Evolutionary conservation across 30 jellyfish, hydroid and myxozoan genomes (phyloP), one percentile per base, ranked within the genome.

Genomic region (Aurelia sp.): DNA sequence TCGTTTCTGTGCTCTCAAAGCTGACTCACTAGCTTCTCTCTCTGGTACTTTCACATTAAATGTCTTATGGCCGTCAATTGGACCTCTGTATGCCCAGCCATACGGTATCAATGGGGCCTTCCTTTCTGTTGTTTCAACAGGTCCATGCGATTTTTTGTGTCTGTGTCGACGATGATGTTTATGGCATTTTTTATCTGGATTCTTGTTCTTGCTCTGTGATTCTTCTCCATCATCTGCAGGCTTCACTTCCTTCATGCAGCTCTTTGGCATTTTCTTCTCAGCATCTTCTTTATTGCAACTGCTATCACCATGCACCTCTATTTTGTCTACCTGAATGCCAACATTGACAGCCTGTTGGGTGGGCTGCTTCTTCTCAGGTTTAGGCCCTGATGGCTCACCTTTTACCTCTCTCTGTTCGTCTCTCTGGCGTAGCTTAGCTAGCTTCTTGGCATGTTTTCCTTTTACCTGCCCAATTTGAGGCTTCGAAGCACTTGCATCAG

Each of bases 21-120:
- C 84, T 3, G 84, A 73, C 53, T 73, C 69, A 52, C 71, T 37
- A 47, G 84, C 84, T 52, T 73, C 84, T 73, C 55, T 48, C 52
- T 73, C 71, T 44, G 84, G 71, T 19, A 73, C 84, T 52, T 73
- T 73, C 19, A 73, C 84, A 44, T 73, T 73, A 27, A 44, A 73
- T 21, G 84, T 73, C 52, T 73, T 73, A 37, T 73, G 84, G 71
- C 51, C 51, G 31, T 48, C 84, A 41, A 73, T 73, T 30, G 84
- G 84, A 8, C 84, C 84, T 73, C 84, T 73, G 71, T 73, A 73
- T n/a, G 84, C 84, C 84, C 84, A 73, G 18, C 84, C 84, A 35
- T 73, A 73, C 3, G 84, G 71, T 4, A 73, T 44, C 71, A 73
- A n/a, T 0, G 84, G 84, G 2, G 84, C 84, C 31, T 52, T 73